Conservation (phyloP, 2,113 vertebrate species). For the Anhinga anhinga region DNA sequence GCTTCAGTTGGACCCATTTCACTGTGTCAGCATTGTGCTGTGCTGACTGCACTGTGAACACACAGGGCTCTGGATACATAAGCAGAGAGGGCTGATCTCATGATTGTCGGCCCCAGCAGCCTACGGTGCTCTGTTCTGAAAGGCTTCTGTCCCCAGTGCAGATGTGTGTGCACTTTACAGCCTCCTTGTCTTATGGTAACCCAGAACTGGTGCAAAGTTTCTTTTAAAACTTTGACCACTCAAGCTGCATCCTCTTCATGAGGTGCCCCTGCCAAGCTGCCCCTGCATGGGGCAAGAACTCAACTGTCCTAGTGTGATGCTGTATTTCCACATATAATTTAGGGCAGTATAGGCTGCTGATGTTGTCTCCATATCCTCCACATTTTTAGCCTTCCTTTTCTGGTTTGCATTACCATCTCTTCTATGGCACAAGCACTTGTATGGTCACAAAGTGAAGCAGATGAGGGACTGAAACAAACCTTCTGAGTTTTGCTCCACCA, state of each 20-base stretch:
- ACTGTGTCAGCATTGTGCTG: neutral
- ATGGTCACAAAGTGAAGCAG: neutral
- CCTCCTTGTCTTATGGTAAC: neutral
- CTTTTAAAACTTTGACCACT: neutral
- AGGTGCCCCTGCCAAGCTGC: neutral
- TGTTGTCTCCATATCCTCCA: neutral
- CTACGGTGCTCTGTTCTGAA: neutral
- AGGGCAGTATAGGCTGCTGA: neutral
- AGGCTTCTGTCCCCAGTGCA: neutral
- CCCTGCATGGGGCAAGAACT: neutral
- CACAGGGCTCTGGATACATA: neutral
- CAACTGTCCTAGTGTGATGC: neutral
- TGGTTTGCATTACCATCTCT: neutral
- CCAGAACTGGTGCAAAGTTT: neutral
- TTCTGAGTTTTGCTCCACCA: neutral
- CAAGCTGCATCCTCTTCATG: neutral
- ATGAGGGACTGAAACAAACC: neutral
- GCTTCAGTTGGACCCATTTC: neutral
- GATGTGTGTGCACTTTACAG: neutral
- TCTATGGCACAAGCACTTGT: neutral
- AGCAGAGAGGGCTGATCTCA: neutral
- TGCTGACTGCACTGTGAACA: neutral
- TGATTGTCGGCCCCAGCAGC: fast-evolving
- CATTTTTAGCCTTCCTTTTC: neutral
- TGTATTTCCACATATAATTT: neutral